Evolutionary conservation across 2,797 vertebrate genomes (phyloP).

Genomic region (Anguilla anguilla): DNA sequence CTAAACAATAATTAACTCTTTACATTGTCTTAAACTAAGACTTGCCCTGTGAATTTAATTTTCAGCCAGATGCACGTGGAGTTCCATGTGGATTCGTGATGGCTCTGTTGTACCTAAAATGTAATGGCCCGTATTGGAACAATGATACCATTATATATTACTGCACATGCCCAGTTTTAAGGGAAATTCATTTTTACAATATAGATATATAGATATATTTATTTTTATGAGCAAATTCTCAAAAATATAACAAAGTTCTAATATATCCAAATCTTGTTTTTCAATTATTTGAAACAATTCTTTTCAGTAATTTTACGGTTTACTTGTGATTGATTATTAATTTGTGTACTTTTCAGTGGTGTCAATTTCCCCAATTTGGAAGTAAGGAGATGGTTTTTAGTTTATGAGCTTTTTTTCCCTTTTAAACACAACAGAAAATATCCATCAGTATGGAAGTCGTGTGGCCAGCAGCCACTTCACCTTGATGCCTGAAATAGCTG

Average conservation of each 20-base stretch:
- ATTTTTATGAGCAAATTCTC: too few species aligned
- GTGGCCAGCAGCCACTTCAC: slow-evolving; percentile 41
- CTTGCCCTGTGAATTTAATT: background rate
- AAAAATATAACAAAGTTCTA: background rate
- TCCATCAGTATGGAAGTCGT: slow-evolving; percentile 37
- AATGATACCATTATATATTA: background rate
- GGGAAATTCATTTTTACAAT: too few species aligned
- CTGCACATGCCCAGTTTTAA: too few species aligned
- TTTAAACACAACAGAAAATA: slow-evolving; percentile 42
- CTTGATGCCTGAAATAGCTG: slow-evolving; percentile 45
- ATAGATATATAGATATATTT: too few species aligned
- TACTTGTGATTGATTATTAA: background rate
- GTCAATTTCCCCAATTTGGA: background rate
- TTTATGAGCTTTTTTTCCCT: background rate
- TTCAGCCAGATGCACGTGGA: background rate
- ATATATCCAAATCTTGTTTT: background rate
- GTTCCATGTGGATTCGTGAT: background rate
- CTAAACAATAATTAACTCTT: background rate
- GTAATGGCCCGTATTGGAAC: background rate
- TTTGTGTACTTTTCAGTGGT: background rate
- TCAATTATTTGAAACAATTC: background rate
- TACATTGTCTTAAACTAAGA: background rate
- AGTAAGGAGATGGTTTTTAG: background rate
- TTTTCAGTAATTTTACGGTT: too few species aligned
- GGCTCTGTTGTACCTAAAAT: background rate